phyloP scores from a whole-genome alignment of 2,888 invertebrate species.

The Parelbella ahira region DNA sequence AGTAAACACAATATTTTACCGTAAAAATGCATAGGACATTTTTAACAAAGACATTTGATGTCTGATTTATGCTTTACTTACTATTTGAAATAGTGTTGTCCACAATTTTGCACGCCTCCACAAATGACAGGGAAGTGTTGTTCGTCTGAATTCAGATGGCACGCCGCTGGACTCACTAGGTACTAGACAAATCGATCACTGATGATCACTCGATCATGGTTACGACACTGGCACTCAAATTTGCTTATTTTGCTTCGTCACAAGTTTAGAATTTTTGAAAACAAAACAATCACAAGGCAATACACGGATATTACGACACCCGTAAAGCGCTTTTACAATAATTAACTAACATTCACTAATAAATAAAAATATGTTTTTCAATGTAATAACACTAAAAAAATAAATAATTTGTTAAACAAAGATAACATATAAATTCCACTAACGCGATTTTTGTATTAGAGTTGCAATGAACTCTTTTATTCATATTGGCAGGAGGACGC shows the following conservation, averaged over 20 bases:
- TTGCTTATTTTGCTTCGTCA: conserved; percentile 48
- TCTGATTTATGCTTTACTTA: conserved; percentile 49
- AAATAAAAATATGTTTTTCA: conserved; percentile 71
- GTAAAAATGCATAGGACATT: no score
- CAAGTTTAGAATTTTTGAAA: conserved; percentile 58
- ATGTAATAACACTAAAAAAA: conserved; percentile 76
- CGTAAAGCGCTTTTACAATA: conserved; percentile 64
- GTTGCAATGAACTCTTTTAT: conserved; percentile 68
- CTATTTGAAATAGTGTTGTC: conserved; percentile 77
- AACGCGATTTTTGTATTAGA: conserved; percentile 73
- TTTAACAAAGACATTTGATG: background rate
- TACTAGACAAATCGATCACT: conserved; percentile 57
- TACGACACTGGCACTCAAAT: conserved; percentile 66
- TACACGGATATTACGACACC: conserved; percentile 62
- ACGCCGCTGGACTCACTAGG: conserved; percentile 59
- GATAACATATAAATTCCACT: conserved; percentile 75
- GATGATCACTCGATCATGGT: conserved; percentile 50
- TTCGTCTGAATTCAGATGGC: conserved; percentile 56
- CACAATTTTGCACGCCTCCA: conserved; percentile 67
- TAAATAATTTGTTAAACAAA: conserved; percentile 71
- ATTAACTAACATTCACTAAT: conserved; percentile 77
- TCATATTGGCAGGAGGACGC: conserved; percentile 78
- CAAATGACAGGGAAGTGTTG: conserved; percentile 61
- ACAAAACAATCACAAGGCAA: conserved; percentile 75
- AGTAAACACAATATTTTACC: no score